Evolutionary conservation across 2,113 vertebrate genomes (phyloP).

Genomic region (Apteryx mantelli): DNA sequence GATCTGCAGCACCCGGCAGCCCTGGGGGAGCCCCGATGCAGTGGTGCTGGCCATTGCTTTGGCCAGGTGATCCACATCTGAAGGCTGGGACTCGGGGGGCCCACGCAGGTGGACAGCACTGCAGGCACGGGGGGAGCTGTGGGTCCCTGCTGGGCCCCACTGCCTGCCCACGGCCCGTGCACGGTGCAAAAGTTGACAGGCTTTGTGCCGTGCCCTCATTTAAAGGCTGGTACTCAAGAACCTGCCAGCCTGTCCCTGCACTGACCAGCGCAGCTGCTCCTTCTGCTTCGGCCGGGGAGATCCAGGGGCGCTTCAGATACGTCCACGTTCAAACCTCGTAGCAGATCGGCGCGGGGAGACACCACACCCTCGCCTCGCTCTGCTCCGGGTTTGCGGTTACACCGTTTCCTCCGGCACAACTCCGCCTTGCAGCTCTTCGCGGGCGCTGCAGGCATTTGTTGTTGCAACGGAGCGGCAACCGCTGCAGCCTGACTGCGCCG

Average conservation of each 20-base stretch:
- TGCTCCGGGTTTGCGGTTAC: background rate
- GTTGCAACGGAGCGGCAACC: background rate
- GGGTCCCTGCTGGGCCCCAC: too few relatives aligned
- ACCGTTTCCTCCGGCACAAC: background rate
- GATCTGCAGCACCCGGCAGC: background rate
- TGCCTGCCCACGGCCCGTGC: background rate
- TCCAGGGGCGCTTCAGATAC: background rate
- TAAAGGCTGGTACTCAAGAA: background rate
- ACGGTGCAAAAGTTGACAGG: background rate
- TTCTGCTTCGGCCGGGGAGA: too few relatives aligned
- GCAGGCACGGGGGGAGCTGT: too few relatives aligned
- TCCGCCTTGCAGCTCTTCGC: background rate
- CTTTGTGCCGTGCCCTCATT: background rate
- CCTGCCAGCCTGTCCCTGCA: background rate
- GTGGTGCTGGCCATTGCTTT: too few relatives aligned
- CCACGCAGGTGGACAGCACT: background rate
- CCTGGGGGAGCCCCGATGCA: background rate
- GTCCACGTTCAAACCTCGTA: accelerated
- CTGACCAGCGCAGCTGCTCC: too few relatives aligned
- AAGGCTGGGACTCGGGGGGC: too few relatives aligned
- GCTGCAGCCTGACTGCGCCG: accelerated
- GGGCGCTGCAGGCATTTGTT: accelerated
- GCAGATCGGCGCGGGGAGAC: background rate
- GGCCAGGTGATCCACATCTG: too few relatives aligned
- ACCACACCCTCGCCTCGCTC: too few relatives aligned